These are phyloP conservation scores for Motacilla alba DNA, from an alignment of 2,113 vertebrate genomes.

Conservation along the genomic window DNA sequence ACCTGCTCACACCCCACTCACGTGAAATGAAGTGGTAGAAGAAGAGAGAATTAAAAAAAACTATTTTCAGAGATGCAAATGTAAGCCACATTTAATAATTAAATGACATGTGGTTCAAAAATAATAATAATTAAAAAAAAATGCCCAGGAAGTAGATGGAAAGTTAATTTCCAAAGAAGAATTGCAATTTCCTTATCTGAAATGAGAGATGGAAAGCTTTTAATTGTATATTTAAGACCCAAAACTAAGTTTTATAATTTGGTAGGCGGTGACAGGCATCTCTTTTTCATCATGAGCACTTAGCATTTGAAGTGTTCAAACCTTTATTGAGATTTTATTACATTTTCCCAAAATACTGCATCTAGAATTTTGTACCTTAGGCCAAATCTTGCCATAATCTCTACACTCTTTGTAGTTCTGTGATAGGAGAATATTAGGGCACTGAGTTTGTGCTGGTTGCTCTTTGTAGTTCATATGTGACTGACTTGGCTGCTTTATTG, in stretches of 20 bases:
- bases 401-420: not conserved
- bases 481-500: not conserved
- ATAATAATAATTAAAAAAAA: not conserved
- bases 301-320: conserved; percentile 36
- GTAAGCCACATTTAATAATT: not conserved
- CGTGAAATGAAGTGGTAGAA: not conserved
- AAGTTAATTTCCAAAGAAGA: not conserved
- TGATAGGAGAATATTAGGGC: not conserved
- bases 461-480: not conserved
- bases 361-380: not conserved
- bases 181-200: not conserved
- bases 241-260: not conserved
- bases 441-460: not conserved
- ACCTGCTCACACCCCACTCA: not conserved
- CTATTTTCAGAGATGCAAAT: not conserved
- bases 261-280: not conserved
- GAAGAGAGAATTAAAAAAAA: not conserved
- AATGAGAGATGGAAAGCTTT: not conserved
- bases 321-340: not conserved
- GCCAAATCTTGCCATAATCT: not conserved
- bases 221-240: not conserved
- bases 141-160: not conserved
- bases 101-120: not conserved
- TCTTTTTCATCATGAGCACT: not conserved
- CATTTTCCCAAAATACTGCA: not conserved